Percentiles rank a stretch among this genome's conserved stretches.
Conservation (phyloP, 2,113 vertebrate genomes). For the Globicephala melas region DNA sequence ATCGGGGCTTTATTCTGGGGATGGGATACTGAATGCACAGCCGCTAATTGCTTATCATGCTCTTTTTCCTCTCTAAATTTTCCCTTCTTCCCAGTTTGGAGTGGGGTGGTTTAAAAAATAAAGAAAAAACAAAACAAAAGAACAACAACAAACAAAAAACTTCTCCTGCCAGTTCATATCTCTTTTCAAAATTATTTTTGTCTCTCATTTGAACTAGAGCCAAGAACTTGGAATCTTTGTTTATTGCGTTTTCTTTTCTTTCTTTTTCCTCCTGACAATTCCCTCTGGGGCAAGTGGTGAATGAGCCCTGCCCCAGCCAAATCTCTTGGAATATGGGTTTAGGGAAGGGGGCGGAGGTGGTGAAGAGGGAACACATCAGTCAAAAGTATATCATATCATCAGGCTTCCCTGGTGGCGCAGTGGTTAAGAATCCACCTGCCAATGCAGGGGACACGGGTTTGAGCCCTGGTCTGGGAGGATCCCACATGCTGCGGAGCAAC, state of each 20-base stretch:
- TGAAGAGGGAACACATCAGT: not conserved
- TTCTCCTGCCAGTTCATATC: slow-evolving; percentile 29
- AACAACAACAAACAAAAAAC: not conserved
- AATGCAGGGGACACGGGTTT: no score
- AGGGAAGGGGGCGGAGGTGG: no score
- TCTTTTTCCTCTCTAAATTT: not conserved
- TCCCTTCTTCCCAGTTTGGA: not conserved
- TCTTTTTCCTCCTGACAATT: not conserved
- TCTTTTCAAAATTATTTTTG: slow-evolving; percentile 42
- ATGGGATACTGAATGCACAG: fast-evolving
- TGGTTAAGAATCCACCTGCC: no score
- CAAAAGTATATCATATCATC: not conserved
- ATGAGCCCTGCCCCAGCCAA: no score
- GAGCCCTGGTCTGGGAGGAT: no score
- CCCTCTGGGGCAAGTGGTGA: not conserved
- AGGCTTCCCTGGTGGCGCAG: no score
- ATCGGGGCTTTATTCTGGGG: not conserved
- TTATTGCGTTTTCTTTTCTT: not conserved
- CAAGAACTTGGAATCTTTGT: slow-evolving; percentile 22
- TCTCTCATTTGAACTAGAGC: slow-evolving; percentile 44
- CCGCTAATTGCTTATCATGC: not conserved
- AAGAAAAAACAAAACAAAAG: not conserved
- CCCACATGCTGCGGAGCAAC: no score
- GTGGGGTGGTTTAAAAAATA: not conserved
- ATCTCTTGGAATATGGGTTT: not conserved